Evolutionary conservation across 2,113 vertebrate species (phyloP).

Genomic region (Nanorana parkeri): DNA sequence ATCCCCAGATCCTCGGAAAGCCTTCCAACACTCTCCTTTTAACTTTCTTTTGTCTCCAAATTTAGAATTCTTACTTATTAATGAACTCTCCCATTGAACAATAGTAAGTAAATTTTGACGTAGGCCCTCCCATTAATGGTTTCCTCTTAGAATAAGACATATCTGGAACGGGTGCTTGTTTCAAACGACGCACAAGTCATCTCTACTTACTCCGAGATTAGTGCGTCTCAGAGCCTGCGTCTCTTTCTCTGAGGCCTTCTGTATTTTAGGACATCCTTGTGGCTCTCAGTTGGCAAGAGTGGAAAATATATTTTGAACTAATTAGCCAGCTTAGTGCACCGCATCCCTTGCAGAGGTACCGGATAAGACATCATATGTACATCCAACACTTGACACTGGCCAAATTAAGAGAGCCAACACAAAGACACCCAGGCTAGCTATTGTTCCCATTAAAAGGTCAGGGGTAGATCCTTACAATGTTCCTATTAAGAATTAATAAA

Average conservation of each 20-base stretch:
- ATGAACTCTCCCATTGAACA: constrained; percentile 26
- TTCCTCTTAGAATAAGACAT: constrained; percentile 14
- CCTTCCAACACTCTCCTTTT: background rate
- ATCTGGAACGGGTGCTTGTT: constrained; percentile 47
- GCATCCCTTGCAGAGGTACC: background rate
- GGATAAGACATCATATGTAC: constrained; percentile 67
- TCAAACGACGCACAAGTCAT: no score
- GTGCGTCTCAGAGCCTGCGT: background rate
- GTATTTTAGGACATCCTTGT: constrained; percentile 65
- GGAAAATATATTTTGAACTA: constrained; percentile 93
- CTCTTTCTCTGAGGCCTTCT: constrained; percentile 57
- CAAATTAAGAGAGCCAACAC: constrained; percentile 71
- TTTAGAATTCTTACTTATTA: constrained; percentile 41
- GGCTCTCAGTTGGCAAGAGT: constrained; percentile 75
- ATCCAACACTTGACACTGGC: constrained; percentile 85
- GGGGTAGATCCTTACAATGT: constrained; percentile 77
- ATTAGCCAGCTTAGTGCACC: constrained; percentile 73
- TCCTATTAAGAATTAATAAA: constrained; percentile 90
- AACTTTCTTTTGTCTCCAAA: background rate
- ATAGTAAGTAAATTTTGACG: constrained; percentile 17
- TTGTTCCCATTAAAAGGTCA: constrained; percentile 83
- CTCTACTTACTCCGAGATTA: constrained; percentile 62
- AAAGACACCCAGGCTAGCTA: constrained; percentile 74
- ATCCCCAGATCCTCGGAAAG: background rate
- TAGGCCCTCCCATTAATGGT: background rate